These are phyloP conservation scores for Mormyrus lacerda DNA, from an alignment of 2,113 vertebrate genomes.

Conservation along the genomic window DNA sequence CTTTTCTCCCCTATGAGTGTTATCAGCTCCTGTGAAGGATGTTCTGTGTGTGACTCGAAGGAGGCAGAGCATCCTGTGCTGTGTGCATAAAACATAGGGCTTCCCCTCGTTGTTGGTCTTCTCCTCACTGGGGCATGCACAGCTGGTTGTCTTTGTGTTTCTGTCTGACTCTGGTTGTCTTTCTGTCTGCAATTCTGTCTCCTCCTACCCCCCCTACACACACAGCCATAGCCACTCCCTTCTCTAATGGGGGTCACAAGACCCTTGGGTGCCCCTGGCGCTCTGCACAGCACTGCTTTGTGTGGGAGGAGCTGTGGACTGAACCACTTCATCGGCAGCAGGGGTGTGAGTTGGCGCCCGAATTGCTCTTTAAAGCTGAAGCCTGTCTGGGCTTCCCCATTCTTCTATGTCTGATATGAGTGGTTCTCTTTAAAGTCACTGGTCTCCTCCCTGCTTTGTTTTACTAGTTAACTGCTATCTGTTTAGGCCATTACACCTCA, in stretches of 20 bases:
- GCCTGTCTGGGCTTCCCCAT: neutral
- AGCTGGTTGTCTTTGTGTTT: neutral
- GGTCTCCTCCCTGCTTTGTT: neutral
- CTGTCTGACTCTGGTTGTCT: neutral
- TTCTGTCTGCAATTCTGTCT: too few species aligned
- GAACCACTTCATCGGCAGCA: neutral
- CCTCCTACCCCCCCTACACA: too few species aligned
- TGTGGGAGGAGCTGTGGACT: neutral
- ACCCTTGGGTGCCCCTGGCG: neutral
- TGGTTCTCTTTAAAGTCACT: neutral
- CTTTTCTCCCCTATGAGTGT: neutral
- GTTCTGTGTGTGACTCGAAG: neutral
- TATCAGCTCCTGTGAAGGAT: neutral
- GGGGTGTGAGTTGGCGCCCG: neutral
- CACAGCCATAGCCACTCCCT: neutral
- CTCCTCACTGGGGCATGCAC: neutral
- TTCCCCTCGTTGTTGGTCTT: too few species aligned
- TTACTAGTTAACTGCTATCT: neutral
- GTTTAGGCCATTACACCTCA: neutral
- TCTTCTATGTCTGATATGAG: neutral
- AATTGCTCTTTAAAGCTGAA: neutral
- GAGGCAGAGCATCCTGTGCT: neutral
- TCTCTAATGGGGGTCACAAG: neutral
- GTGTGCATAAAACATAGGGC: neutral
- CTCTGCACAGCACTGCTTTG: conserved; percentile 5